Evolutionary conservation across 23 tunicate species (phyloP), one percentile per base, ranked within the genome.

Genomic region (Ciona savignyi): DNA sequence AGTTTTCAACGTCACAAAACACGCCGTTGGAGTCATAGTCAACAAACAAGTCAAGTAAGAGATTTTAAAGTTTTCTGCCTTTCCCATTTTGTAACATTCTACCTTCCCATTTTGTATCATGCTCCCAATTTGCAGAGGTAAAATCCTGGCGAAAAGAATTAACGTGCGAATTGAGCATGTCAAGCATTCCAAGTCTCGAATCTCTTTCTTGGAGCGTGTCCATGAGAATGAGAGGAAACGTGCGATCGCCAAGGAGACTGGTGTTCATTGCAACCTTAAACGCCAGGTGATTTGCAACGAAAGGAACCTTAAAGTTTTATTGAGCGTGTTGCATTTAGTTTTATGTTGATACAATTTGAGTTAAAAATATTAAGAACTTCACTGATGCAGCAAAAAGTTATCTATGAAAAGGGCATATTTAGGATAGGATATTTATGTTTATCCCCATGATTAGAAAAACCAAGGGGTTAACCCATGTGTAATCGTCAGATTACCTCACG

Each of bases 11-110:
- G 99, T 95, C 32, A 83, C 96, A 27, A 71, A 74, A 63, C 91
- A 82, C 60, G 99, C 96, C 76, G 88, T 95, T 81, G 99, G 99
- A 64, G 77, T 95, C 35, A 95, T 95, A 63, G 99, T 95, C 78
- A 95, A 95, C 85, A 95, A 95, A 68, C 78, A 80, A 83, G 99
- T 95, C 56, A 85, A 76, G 99, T 95, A 32, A 77, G 56, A 42
- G 15, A 15, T 42, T 42, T 42, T 42, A 6, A 42, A 42, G 9
- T 6, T 42, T 42, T 42, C 56, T 6, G 56, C 56, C 15, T 42
- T 15, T 6, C 9, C 56, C 9, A 15, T 42, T 42, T 6, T 42
- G 15, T 42, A n/a, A n/a, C n/a, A n/a, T n/a, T n/a, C n/a, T n/a
- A n/a, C n/a, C n/a, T n/a, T 42, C 15, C 15, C 56, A 42, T 9